A percentile compares a stretch with the other conserved stretches of the same genome.
Conservation (phyloP, 2,888 invertebrate species). For the Bombylius major region DNA sequence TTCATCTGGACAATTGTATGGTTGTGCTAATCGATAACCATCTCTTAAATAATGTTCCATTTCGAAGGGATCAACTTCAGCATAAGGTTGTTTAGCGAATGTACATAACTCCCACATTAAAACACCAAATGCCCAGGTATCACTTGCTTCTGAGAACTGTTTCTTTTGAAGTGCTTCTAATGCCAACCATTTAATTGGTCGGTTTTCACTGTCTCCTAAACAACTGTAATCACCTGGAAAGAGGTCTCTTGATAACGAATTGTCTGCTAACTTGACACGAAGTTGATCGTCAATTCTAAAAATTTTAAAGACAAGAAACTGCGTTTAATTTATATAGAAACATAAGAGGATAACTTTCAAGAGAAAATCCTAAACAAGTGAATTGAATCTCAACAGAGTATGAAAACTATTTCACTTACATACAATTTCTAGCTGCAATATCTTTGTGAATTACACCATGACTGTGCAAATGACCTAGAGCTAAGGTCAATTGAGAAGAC, state of each 20-base stretch:
- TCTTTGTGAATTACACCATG: constrained; percentile 82
- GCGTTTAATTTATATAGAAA: background rate
- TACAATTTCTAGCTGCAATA: constrained; percentile 81
- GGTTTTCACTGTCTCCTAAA: constrained; percentile 83
- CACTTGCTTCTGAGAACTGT: constrained; percentile 74
- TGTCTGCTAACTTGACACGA: constrained; percentile 76
- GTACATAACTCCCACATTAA: constrained; percentile 89
- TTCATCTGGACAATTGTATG: constrained; percentile 91
- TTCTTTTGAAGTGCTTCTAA: constrained; percentile 71
- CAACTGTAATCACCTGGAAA: constrained; percentile 91
- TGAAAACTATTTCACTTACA: constrained; percentile 47
- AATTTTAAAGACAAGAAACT: background rate
- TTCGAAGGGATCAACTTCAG: constrained; percentile 86
- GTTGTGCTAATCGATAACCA: constrained; percentile 82
- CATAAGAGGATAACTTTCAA: background rate
- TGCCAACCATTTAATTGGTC: constrained; percentile 91
- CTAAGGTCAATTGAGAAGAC: constrained; percentile 75
- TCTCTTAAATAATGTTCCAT: constrained; percentile 76
- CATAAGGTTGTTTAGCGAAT: constrained; percentile 77
- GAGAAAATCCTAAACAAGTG: background rate
- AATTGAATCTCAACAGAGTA: too few relatives aligned
- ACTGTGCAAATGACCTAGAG: constrained; percentile 76
- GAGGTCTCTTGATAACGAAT: constrained; percentile 74
- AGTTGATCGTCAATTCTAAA: constrained; percentile 60
- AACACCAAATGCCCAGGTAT: constrained; percentile 96